Evolutionary conservation across 2,888 invertebrate species (phyloP).

Genomic region (Adelphocoris suturalis): DNA sequence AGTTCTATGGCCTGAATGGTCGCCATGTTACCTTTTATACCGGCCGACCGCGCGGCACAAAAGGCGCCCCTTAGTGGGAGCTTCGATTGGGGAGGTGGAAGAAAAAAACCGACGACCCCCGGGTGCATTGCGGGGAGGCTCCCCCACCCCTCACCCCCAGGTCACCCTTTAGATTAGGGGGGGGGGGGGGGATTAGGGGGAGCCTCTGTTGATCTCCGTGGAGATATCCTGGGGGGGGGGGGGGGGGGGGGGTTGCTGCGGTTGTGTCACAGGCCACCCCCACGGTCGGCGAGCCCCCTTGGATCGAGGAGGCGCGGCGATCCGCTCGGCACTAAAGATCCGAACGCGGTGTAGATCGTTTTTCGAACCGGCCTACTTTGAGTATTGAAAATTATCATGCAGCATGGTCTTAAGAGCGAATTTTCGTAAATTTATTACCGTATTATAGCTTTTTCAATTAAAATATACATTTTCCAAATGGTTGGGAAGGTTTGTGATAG

Average conservation of each 20-base stretch:
- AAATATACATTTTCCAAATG: too few species aligned
- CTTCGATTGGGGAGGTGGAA: background rate
- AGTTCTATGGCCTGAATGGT: slow-evolving; percentile 48
- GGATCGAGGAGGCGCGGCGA: slow-evolving; percentile 2
- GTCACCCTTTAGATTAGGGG: too few species aligned
- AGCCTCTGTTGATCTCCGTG: background rate
- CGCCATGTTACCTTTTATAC: slow-evolving; percentile 50
- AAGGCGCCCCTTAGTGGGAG: background rate
- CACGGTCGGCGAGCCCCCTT: background rate
- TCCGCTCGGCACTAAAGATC: background rate
- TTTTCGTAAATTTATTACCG: too few species aligned
- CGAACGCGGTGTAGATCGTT: background rate
- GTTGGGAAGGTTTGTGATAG: too few species aligned
- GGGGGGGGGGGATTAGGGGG: too few species aligned
- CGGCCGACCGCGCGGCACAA: background rate
- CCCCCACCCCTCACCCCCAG: too few species aligned
- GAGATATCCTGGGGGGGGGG: too few species aligned
- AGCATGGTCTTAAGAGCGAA: too few species aligned
- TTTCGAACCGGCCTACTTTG: too few species aligned
- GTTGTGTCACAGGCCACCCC: background rate
- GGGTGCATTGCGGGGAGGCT: background rate
- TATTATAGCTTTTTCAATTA: too few species aligned
- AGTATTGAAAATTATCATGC: too few species aligned
- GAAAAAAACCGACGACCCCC: background rate
- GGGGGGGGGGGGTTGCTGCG: background rate